A percentile compares a stretch with the other conserved stretches of the same genome.
Evolutionary conservation across 2,113 vertebrate genomes (phyloP).

Genomic region (Miniopterus natalensis): DNA sequence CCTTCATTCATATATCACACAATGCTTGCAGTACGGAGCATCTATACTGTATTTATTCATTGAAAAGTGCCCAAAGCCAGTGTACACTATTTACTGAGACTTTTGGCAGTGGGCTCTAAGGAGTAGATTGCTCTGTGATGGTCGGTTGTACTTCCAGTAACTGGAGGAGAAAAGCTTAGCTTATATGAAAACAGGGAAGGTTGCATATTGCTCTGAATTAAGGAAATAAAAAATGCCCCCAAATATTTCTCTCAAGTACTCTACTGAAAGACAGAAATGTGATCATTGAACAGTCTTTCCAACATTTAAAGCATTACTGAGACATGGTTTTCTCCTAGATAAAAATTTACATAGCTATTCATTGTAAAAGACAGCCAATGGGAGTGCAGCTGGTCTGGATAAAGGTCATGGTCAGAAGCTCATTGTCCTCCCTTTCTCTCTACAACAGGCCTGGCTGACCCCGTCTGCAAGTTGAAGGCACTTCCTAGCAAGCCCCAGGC

Average conservation of each 20-base stretch:
- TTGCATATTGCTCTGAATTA: not conserved
- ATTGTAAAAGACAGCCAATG: not conserved
- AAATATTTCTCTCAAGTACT: not conserved
- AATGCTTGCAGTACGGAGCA: rapidly evolving
- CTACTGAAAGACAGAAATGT: not conserved
- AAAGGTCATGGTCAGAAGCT: not conserved
- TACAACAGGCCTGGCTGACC: no score
- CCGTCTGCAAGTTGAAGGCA: not conserved
- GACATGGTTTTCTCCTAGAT: not conserved
- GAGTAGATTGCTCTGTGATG: not conserved
- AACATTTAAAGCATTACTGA: not conserved
- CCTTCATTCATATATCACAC: not conserved
- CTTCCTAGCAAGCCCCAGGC: not conserved
- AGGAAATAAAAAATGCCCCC: not conserved
- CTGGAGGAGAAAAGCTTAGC: not conserved
- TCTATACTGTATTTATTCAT: rapidly evolving
- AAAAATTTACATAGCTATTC: not conserved
- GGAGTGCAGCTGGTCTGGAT: not conserved
- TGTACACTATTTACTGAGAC: not conserved
- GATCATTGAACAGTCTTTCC: not conserved
- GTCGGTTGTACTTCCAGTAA: no score
- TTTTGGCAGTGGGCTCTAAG: not conserved
- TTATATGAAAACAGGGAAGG: not conserved
- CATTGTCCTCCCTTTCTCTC: not conserved
- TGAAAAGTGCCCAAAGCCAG: not conserved